A percentile compares a stretch with the other conserved stretches of the same genome.
Conservation (phyloP, 2,113 vertebrate genomes). For the Eupsittula cactorum region DNA sequence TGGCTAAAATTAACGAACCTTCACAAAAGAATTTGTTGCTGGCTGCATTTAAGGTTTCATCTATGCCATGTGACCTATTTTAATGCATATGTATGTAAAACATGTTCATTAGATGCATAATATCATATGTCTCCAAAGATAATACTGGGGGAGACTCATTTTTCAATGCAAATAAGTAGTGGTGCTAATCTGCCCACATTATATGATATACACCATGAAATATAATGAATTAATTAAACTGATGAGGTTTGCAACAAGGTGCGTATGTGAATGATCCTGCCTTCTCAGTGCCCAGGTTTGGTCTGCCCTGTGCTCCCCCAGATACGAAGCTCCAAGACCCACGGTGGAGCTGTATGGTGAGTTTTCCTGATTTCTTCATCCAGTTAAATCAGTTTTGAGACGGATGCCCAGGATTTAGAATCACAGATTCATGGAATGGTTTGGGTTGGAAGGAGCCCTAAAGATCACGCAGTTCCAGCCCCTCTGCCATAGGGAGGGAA, state of each 20-base stretch:
- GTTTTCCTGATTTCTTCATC: not conserved
- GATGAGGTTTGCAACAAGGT: not conserved
- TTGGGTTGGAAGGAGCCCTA: not conserved
- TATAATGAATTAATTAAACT: not conserved
- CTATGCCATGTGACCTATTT: not conserved
- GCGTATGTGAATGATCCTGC: not conserved
- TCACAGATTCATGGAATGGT: not conserved
- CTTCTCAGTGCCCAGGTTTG: rapidly evolving
- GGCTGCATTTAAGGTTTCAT: not conserved
- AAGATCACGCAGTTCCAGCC: not conserved
- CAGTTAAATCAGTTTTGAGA: not conserved
- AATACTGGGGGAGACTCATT: not conserved
- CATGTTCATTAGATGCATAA: not conserved
- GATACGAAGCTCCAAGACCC: not conserved
- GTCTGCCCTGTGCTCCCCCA: not conserved
- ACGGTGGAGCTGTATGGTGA: rapidly evolving
- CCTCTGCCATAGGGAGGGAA: not conserved
- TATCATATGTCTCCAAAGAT: not conserved
- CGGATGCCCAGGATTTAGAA: not conserved
- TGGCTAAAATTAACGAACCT: not conserved
- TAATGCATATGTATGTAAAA: not conserved
- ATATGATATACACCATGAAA: not conserved
- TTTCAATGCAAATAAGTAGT: not conserved
- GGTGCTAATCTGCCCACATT: not conserved
- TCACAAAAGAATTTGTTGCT: not conserved